Evolutionary conservation across 30 jellyfish, hydroid and myxozoan species (phyloP).

Genomic region (Nemopilema nomurai): DNA sequence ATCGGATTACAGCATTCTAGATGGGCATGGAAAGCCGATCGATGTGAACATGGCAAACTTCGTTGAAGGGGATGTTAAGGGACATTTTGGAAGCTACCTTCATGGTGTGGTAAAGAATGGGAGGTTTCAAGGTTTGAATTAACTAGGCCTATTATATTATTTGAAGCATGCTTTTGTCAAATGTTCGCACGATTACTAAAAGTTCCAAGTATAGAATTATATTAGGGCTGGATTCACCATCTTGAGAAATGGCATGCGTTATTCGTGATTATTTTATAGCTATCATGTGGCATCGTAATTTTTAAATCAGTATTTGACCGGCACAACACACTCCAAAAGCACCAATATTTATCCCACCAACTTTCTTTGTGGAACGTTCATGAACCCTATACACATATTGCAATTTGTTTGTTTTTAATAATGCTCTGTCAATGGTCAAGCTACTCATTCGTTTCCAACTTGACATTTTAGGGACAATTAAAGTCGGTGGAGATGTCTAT

Average conservation of each 20-base stretch:
- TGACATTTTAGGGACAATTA: conserved; percentile 43
- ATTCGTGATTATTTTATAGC: too few species aligned
- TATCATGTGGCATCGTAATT: too few species aligned
- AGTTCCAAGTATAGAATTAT: not conserved
- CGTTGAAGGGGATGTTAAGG: conserved; percentile 90
- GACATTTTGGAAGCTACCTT: conserved; percentile 71
- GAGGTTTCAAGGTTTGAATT: conserved; percentile 68
- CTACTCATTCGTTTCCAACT: too few species aligned
- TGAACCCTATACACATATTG: too few species aligned
- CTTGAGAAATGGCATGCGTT: not conserved
- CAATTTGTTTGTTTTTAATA: too few species aligned
- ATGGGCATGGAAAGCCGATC: conserved; percentile 78
- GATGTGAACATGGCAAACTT: conserved; percentile 55
- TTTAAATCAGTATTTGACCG: too few species aligned
- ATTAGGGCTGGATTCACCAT: not conserved
- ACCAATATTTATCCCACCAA: too few species aligned
- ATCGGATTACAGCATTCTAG: conserved; percentile 64
- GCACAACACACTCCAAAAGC: too few species aligned
- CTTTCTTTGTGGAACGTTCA: too few species aligned
- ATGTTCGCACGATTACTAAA: not conserved
- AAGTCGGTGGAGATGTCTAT: conserved; percentile 69
- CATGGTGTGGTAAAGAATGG: conserved; percentile 86
- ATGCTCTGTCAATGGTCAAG: too few species aligned
- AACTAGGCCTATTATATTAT: not conserved
- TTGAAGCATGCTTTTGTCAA: not conserved